Evolutionary conservation across 53 echinoderm and acorn worm species (phyloP).

Genomic region (Astropecten irregularis): DNA sequence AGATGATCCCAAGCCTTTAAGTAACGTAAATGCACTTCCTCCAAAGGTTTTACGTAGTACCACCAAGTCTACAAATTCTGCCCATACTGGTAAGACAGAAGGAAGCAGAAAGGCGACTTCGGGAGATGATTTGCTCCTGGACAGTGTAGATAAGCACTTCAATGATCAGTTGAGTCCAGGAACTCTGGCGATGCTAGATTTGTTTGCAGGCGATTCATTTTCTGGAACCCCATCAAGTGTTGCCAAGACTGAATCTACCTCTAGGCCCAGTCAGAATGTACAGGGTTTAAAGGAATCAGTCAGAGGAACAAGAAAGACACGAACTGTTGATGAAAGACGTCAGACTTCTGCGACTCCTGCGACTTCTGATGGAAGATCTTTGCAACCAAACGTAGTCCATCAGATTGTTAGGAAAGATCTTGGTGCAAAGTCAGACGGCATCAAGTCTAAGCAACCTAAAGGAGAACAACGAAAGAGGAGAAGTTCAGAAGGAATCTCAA

Average conservation of each 20-base stretch:
- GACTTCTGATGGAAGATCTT: not conserved
- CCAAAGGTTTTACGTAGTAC: no score
- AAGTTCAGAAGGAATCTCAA: slow-evolving; percentile 13
- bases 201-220: slow-evolving; percentile 73
- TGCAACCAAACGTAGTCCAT: not conserved
- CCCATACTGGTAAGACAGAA: no score
- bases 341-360: slow-evolving; percentile 9
- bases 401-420: not conserved
- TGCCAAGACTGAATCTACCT: not conserved
- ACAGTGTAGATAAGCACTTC: not conserved
- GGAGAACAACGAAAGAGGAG: slow-evolving; percentile 25
- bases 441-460: not conserved
- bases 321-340: no score
- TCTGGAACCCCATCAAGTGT: not conserved
- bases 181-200: slow-evolving; percentile 85
- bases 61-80: no score
- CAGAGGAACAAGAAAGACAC: no score
- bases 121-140: not conserved
- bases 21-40: not conserved
- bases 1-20: no score
- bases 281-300: no score
- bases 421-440: not conserved
- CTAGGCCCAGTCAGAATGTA: no score
- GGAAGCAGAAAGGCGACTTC: no score
- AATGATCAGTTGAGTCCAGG: slow-evolving; percentile 77